Evolutionary conservation across 2,888 invertebrate genomes (phyloP).

Genomic region (Lathronympha strigana): DNA sequence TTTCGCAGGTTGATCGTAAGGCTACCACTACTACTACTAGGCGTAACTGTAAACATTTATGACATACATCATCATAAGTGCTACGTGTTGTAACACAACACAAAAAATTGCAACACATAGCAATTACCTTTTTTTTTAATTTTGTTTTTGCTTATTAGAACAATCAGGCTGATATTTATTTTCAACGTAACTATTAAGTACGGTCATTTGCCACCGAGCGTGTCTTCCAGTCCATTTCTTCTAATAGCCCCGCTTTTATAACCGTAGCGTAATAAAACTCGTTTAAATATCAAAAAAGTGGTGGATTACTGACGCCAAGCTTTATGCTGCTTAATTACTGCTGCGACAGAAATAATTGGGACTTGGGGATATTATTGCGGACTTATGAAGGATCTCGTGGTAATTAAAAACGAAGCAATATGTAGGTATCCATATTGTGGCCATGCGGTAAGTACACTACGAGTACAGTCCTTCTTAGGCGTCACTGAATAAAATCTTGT

Average conservation of each 20-base stretch:
- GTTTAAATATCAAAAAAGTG: slow-evolving; percentile 83
- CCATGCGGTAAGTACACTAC: too few species aligned
- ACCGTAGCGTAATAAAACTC: slow-evolving; percentile 81
- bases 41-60: too few species aligned
- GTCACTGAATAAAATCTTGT: too few species aligned
- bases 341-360: slow-evolving; percentile 80
- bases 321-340: slow-evolving; percentile 82
- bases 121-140: too few species aligned
- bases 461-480: too few species aligned
- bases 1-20: too few species aligned
- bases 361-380: slow-evolving; percentile 72
- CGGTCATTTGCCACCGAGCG: slow-evolving; percentile 75
- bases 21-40: too few species aligned
- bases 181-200: slow-evolving; percentile 70
- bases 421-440: too few species aligned
- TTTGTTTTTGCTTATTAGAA: too few species aligned
- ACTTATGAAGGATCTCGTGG: slow-evolving; percentile 52
- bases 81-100: too few species aligned
- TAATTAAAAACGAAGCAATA: slow-evolving; percentile 41
- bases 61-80: too few species aligned
- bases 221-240: slow-evolving; percentile 81
- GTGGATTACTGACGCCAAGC: slow-evolving; percentile 75
- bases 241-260: slow-evolving; percentile 79
- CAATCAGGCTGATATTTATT: slow-evolving; percentile 56
- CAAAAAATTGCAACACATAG: too few species aligned